Evolutionary conservation across 2,113 vertebrate genomes (phyloP), one percentile per base, ranked within the genome.

Genomic region (Stomatorhinus ivindoensis): DNA sequence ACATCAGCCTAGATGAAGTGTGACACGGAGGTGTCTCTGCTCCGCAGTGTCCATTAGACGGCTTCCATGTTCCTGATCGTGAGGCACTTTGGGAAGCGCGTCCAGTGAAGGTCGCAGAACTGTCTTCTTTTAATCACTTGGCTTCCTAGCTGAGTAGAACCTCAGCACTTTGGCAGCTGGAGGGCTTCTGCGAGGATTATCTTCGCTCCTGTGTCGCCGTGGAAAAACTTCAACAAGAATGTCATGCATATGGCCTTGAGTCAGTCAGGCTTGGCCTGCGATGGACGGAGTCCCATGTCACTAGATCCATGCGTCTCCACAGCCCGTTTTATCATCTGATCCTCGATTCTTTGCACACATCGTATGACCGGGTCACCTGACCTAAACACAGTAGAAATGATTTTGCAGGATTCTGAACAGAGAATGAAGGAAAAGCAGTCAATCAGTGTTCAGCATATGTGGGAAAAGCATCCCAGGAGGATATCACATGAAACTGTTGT

Each of bases 1-100:
- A 96, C 95, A 97, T 98, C 97, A 97, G 97, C 96, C 95, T 97
- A 98, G 97, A 99, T 98, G 96, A 97, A 97, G 97, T 98, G 97
- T 98, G 98, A 99, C 97, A 98, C 96, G 96, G 95, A 97, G 97
- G 98, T 97, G 97, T 97, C 96, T 93, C 95, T 95, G 94, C 96
- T 96, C 96, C 96, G 96, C 96, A 96, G 95, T 93, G 92, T 95
- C 97, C 96, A 98, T 98, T 98, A 98, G 96, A 93, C 96, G 95
- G 96, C 95, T 98, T 98, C 97, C 97, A 96, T 96, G 95, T 96
- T 95, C 95, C 95, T 97, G 96, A 97, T 97, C 96, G 95, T 96
- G 95, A 96, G 96, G 95, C 95, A 21, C 95, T 95, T 96, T 94
- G 96, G 95, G 93, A 95, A 96, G 94, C 95, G 94, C 97, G 97